A percentile compares a stretch with the other conserved stretches of the same genome.
Evolutionary conservation across 2,888 invertebrate species (phyloP).

Genomic region (Apamea sordens): DNA sequence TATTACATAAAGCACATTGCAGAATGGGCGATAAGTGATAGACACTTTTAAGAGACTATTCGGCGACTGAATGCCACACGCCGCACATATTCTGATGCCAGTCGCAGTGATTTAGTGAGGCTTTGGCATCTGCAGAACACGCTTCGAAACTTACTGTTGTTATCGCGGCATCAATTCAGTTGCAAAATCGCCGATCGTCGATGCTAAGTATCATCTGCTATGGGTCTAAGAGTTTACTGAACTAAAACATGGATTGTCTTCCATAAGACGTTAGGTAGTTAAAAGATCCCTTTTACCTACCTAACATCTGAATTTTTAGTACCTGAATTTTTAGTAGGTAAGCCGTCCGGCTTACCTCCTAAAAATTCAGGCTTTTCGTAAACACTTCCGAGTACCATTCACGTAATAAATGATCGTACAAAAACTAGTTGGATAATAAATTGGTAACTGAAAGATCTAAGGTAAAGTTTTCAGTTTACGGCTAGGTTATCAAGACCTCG

Average conservation of each 20-base stretch:
- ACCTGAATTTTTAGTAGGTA: too few species aligned
- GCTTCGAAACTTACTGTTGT: too few species aligned
- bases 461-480: conserved; percentile 7
- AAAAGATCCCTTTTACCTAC: too few species aligned
- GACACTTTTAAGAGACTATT: neutral
- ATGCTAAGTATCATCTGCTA: neutral
- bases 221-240: neutral
- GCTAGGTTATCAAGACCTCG: neutral
- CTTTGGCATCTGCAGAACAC: neutral
- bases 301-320: too few species aligned
- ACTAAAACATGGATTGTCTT: neutral
- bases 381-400: too few species aligned
- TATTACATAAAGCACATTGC: neutral
- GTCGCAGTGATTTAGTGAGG: neutral
- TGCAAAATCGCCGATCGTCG: neutral
- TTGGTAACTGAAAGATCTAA: conserved; percentile 6
- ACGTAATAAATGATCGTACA: neutral
- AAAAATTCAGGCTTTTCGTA: neutral
- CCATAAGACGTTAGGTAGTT: neutral
- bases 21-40: neutral
- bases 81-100: neutral
- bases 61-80: neutral
- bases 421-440: neutral
- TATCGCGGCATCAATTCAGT: neutral
- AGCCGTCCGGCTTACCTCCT: too few species aligned